Evolutionary conservation across 2,113 vertebrate species (phyloP), one percentile per base, ranked within the genome.

Genomic region (Girardinichthys multiradiatus): DNA sequence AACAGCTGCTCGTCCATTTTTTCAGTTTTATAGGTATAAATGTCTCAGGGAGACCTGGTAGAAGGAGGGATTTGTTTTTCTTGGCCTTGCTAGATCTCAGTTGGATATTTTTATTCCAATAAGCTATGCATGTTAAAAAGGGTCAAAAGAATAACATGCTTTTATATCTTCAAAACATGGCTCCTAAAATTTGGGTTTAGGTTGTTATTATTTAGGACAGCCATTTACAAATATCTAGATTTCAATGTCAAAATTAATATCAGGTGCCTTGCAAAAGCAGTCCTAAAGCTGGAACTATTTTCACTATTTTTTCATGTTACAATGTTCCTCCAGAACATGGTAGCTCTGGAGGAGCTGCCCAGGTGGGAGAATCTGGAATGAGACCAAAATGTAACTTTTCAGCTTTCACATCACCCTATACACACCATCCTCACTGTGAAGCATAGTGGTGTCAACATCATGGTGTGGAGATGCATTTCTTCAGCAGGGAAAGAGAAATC

Each of bases 1-100:
- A 81, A 74, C 31, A 3, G 70, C 33, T 0, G 72, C 72, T 84
- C 65, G 30, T 79, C 83, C 85, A 86, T 73, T 82, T 88, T 81
- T 79, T 87, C n/a, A 24, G n/a, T 24, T 54, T n/a, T 79, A 64
- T 48, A 68, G 66, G 63, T 85, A 79, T 73, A 72, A 83, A 60
- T 60, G 62, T 57, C 79, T 76, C 68, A 71, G 70, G 68, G 70
- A 78, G 71, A 87, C 78, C 73, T 78, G 71, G 64, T 71, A 58
- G 48, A 76, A 69, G 76, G 74, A 79, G 80, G 3, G 37, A 28
- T 13, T 26, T 27, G 11, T 60, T 88, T 62, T 51, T 54, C 45
- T 57, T 65, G 73, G 71, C 59, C 64, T 75, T 74, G 30, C 59
- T 57, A 59, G 79, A 79, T 81, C 69, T 84, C 63, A 66, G 84